Evolutionary conservation across 2,113 vertebrate species (phyloP).

Genomic region (Riparia riparia): DNA sequence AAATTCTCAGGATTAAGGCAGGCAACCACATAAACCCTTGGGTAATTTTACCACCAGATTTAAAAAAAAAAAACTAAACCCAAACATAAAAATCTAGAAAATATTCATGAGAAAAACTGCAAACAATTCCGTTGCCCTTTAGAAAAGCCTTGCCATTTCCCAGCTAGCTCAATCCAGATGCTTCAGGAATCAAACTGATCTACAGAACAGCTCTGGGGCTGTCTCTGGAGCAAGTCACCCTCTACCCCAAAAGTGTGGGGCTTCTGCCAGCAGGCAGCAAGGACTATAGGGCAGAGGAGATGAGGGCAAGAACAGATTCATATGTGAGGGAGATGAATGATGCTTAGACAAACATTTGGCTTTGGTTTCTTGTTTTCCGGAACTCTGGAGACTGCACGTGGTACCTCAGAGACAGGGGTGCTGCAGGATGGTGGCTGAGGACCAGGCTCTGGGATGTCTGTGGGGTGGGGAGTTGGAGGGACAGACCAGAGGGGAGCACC

Average conservation of each 20-base stretch:
- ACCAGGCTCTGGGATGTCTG: background rate
- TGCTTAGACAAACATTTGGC: background rate
- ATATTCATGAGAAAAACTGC: background rate
- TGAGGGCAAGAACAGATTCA: accelerated
- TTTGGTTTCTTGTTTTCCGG: background rate
- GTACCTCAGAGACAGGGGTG: background rate
- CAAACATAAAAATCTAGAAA: background rate
- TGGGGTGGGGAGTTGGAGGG: background rate
- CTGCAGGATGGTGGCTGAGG: background rate
- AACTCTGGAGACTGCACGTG: background rate
- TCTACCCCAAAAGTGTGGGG: background rate
- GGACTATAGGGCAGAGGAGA: background rate
- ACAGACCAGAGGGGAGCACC: background rate
- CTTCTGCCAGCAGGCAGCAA: background rate
- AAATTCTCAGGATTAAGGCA: background rate
- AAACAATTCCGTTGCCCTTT: background rate
- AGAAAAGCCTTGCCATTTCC: background rate
- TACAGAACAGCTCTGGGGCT: background rate
- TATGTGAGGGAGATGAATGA: background rate
- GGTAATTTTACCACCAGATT: background rate
- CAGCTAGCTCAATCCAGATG: background rate
- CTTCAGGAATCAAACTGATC: background rate
- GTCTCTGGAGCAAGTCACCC: background rate
- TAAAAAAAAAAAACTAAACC: background rate
- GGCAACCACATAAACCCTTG: background rate